These are phyloP conservation scores for Epinephelus moara DNA, from an alignment of 2,113 vertebrate genomes.

Conservation along the genomic window DNA sequence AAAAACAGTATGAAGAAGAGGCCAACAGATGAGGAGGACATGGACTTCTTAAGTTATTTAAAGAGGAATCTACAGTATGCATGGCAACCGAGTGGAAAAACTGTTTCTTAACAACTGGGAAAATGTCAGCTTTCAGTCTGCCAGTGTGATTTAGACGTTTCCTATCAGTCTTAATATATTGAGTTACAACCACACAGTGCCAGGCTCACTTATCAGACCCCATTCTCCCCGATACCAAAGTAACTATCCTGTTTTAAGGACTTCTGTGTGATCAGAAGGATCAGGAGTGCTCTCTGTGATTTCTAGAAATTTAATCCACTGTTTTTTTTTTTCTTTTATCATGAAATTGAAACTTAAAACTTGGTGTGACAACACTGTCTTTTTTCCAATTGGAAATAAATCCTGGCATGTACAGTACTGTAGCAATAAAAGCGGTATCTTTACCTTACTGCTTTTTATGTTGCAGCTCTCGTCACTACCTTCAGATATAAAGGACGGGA, in stretches of 20 bases:
- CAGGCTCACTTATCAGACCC: slow-evolving; percentile 34
- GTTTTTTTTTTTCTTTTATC: not conserved
- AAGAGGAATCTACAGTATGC: slow-evolving; percentile 4
- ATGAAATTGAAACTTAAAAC: not conserved
- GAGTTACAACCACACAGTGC: slow-evolving; percentile 39
- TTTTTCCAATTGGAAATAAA: not conserved
- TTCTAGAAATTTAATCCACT: slow-evolving; percentile 7
- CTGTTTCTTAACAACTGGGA: not conserved
- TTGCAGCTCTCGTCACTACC: not conserved
- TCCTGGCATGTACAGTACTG: slow-evolving; percentile 1
- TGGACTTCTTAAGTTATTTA: slow-evolving; percentile 4
- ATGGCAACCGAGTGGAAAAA: slow-evolving; percentile 19
- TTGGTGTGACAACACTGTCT: not conserved
- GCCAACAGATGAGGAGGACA: not conserved
- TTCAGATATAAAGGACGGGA: not conserved
- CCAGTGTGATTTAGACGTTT: slow-evolving; percentile 6
- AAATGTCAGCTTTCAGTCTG: slow-evolving; percentile 19
- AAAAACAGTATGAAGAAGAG: not conserved
- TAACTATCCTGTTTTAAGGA: slow-evolving; percentile 30
- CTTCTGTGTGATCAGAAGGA: slow-evolving; percentile 29
- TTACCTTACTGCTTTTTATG: not conserved
- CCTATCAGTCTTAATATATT: slow-evolving; percentile 10
- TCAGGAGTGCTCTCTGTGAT: slow-evolving; percentile 1
- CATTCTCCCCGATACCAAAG: slow-evolving; percentile 54
- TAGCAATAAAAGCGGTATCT: slow-evolving; percentile 3